Evolutionary conservation across 1,140 invertebrate genomes (phyloP), one percentile per base, ranked within the genome.

Genomic region (Plectus sambesii): DNA sequence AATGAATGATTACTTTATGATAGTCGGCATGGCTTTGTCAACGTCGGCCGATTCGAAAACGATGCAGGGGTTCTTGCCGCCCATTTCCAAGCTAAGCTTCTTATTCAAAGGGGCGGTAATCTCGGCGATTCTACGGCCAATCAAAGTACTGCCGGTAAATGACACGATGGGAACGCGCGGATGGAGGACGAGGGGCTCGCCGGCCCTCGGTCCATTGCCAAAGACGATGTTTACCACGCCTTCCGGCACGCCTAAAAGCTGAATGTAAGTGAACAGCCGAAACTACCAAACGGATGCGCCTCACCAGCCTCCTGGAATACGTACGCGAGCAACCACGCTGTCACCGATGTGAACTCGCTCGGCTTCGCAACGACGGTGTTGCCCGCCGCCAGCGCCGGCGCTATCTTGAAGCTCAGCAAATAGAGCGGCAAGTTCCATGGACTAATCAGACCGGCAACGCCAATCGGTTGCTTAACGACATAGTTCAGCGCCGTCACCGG

Each of bases 401-500:
- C 78, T 3, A 79, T 51, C 56, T 75, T 75, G 56, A 73, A 75
- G 19, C 67, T 69, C 6, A 75, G 53, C 23, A 79, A 68, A 57
- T 79, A 80, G 3, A 79, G 53, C 2, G 78, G 78, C 2, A 79
- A 65, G 66, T 79, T 79, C 78, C 78, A 79, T 5, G 78, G 78
- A 41, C 70, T 71, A 47, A 79, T 79, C 1, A 78, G 62, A 1
- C 72, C 77, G 5, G 74, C 76, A 17, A 80, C 76, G 24, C 78
- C 78, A 23, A 77, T 63, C 23, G 78, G 75, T 25, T 72, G 59
- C 27, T 70, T 66, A 1, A 69, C 58, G 0, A 75, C 75, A 59
- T 78, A 79, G 57, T 76, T 78, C 0, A 79, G 39, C 2, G 71
- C 68, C 36, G 66, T 61, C 5, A 61, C 59, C 20, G 61, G 59